Evolutionary conservation across 1,140 invertebrate genomes (phyloP).

Genomic region (Drosophila gunungcola): DNA sequence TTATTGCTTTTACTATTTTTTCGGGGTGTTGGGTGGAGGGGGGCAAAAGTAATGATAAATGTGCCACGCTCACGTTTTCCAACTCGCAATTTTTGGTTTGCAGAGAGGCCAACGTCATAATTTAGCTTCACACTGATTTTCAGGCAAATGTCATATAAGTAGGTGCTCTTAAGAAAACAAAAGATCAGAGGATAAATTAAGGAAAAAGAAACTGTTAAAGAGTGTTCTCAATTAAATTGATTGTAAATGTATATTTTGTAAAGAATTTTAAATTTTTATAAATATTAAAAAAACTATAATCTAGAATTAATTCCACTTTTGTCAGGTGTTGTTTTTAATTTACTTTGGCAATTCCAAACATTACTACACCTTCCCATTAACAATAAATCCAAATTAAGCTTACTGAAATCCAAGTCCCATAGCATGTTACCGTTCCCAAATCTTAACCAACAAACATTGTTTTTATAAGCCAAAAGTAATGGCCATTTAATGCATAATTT

Average conservation of each 20-base stretch:
- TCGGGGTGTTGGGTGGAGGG: neutral
- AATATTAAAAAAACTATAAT: too few relatives aligned
- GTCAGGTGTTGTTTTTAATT: neutral
- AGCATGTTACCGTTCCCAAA: neutral
- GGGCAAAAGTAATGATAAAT: conserved; percentile 66
- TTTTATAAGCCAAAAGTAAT: conserved; percentile 39
- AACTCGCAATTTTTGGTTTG: neutral
- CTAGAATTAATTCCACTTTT: neutral
- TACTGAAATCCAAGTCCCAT: neutral
- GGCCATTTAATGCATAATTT: conserved; percentile 76
- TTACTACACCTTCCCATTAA: neutral
- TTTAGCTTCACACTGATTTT: conserved; percentile 50
- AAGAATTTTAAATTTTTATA: too few relatives aligned
- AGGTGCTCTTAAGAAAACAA: too few relatives aligned
- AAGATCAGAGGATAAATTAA: neutral
- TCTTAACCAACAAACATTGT: conserved; percentile 59
- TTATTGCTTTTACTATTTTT: conserved; percentile 70
- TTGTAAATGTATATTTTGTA: too few relatives aligned
- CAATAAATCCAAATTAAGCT: neutral
- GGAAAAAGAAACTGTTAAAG: neutral
- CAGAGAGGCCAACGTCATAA: conserved; percentile 57
- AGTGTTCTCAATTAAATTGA: too few relatives aligned
- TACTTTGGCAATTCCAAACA: neutral
- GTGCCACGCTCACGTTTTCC: conserved; percentile 70
- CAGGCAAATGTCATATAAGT: neutral